These are phyloP conservation scores for Villa cingulata DNA, from an alignment of 2,888 invertebrate species.

Conservation along the genomic window DNA sequence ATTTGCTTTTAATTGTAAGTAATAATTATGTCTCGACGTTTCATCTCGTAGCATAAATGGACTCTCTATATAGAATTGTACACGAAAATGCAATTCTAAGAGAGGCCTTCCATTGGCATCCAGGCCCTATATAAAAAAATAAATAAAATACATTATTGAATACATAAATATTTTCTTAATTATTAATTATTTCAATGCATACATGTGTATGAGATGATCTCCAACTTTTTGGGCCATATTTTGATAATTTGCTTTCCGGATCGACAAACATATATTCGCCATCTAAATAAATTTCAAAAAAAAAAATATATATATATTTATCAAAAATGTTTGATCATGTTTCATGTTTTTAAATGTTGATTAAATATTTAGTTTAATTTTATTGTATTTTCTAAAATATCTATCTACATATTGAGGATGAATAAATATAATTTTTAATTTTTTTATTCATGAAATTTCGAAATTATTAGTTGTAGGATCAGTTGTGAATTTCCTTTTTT, in stretches of 20 bases:
- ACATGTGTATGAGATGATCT: slow-evolving; percentile 85
- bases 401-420: too few species aligned
- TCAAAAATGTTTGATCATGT: too few species aligned
- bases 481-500: too few species aligned
- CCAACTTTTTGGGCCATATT: slow-evolving; percentile 94
- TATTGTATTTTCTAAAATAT: too few species aligned
- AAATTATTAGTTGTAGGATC: too few species aligned
- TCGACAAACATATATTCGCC: slow-evolving; percentile 93
- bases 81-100: slow-evolving; percentile 76
- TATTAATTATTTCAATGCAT: slow-evolving; percentile 32
- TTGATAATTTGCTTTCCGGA: slow-evolving; percentile 87
- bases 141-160: neutral
- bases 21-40: slow-evolving; percentile 84
- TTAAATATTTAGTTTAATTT: too few species aligned
- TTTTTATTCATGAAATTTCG: too few species aligned
- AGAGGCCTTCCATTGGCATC: slow-evolving; percentile 83
- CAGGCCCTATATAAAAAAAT: slow-evolving; percentile 50
- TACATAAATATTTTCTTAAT: neutral
- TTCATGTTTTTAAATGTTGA: too few species aligned
- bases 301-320: too few species aligned
- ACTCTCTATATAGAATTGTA: slow-evolving; percentile 89
- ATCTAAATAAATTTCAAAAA: slow-evolving; percentile 53
- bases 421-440: too few species aligned
- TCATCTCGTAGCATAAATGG: slow-evolving; percentile 82
- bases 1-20: slow-evolving; percentile 87